A percentile compares a stretch with the other conserved stretches of the same genome.
Evolutionary conservation across 2,113 vertebrate species (phyloP).

Genomic region (Xenotilapia longispinis): DNA sequence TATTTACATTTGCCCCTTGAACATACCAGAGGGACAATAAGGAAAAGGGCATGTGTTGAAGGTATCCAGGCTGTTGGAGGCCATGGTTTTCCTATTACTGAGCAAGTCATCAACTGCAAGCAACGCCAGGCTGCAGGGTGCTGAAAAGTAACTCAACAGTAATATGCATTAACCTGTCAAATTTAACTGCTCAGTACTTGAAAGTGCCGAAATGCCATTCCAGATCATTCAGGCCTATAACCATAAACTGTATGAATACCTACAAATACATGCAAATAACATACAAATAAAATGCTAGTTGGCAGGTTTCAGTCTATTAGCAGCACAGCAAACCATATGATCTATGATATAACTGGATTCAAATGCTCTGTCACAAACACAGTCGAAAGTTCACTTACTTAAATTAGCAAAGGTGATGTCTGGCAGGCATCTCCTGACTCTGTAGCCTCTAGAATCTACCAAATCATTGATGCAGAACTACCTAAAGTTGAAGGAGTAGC

Average conservation of each 20-base stretch:
- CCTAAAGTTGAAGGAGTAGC: neutral
- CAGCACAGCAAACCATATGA: neutral
- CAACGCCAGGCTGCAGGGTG: neutral
- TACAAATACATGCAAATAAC: neutral
- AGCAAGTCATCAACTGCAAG: neutral
- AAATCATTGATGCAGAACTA: neutral
- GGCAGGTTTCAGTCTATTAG: neutral
- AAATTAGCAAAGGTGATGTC: neutral
- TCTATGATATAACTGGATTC: neutral
- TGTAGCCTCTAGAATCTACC: neutral
- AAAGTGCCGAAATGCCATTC: neutral
- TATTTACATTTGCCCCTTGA: neutral
- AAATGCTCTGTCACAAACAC: neutral
- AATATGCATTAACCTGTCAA: neutral
- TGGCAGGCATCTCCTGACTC: neutral
- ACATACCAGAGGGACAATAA: neutral
- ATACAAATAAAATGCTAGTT: neutral
- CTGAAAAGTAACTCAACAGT: neutral
- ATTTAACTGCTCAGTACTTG: neutral
- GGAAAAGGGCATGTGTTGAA: neutral
- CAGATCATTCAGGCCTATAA: neutral
- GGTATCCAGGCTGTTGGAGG: neutral
- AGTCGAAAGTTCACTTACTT: neutral
- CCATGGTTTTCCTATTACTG: neutral
- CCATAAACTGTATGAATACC: neutral